Evolutionary conservation across 1,140 invertebrate genomes (phyloP).

Genomic region (Limonius californicus): DNA sequence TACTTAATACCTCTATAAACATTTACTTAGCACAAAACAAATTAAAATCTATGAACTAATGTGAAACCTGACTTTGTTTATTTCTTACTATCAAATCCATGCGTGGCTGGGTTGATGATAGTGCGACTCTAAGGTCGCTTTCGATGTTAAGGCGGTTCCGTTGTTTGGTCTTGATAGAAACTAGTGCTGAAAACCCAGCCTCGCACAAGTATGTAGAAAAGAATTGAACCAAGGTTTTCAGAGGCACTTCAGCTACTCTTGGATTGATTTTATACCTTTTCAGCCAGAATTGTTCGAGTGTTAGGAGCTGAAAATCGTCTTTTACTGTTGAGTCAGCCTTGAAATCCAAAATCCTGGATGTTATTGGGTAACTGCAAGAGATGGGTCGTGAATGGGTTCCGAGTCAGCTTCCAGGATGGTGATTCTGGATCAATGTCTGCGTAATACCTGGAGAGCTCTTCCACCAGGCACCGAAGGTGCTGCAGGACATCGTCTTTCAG

Average conservation of each 20-base stretch:
- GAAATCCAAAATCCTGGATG: not conserved
- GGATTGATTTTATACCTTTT: not conserved
- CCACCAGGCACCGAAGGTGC: too few species aligned
- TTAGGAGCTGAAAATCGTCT: not conserved
- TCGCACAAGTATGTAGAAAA: constrained; percentile 28
- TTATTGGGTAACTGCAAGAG: not conserved
- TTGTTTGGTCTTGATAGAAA: constrained; percentile 32
- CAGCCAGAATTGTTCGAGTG: not conserved
- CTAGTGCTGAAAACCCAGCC: constrained; percentile 26
- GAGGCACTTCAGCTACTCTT: not conserved
- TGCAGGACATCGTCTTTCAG: too few species aligned
- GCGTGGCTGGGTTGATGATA: not conserved
- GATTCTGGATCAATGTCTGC: not conserved
- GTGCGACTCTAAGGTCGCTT: constrained; percentile 21
- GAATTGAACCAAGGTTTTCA: not conserved
- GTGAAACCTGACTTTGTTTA: too few species aligned
- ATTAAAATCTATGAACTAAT: too few species aligned
- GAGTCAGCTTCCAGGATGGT: not conserved
- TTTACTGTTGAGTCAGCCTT: not conserved
- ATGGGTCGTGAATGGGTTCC: not conserved
- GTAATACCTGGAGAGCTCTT: too few species aligned
- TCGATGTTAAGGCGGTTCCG: constrained; percentile 24
- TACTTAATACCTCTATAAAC: too few species aligned
- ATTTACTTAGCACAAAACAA: too few species aligned
- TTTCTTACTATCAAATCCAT: not conserved